Evolutionary conservation across 1,140 invertebrate genomes (phyloP), one percentile per base, ranked within the genome.

Genomic region (Meteorus sp.): DNA sequence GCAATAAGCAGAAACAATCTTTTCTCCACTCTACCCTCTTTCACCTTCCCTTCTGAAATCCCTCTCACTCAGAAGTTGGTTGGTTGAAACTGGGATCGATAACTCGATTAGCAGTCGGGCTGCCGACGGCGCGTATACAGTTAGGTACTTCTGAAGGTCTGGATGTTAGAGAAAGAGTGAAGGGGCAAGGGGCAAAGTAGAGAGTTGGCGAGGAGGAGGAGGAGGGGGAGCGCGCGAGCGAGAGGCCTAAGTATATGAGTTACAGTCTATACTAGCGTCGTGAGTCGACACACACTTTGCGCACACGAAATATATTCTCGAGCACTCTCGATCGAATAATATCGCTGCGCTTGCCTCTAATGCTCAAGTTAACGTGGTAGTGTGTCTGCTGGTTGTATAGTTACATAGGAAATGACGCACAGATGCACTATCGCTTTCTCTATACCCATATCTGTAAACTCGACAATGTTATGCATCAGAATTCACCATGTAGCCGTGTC

Each of bases 251-350:
- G 66, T 65, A 67, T 58, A 52, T n/a, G n/a, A n/a, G 63, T 54
- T 65, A 61, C 65, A 68, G 60, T 65, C 62, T 61, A 48, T 51
- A 35, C 35, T 48, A 48, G 58, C 45, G 54, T 55, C 20, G 41
- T 59, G 37, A 56, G 55, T 64, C 55, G 56, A 63, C 56, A 44
- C 29, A 27, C 37, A 50, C 33, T 33, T 23, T 25, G 53, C 60
- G 65, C 62, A 61, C 66, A 62, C 52, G 57, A 63, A 63, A 69
- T 64, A 71, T 66, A 66, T 67, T 71, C 65, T 67, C 64, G 66
- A 73, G 70, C 63, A 67, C 68, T 69, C 66, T 68, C 67, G 61
- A 67, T 39, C 56, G 58, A 61, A 71, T 71, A 70, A 69, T 71
- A 69, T 70, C 61, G 62, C 22, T 57, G 55, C 27, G 41, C 44